A percentile compares a stretch with the other conserved stretches of the same genome.
These are phyloP conservation scores for Malacosoma neustria DNA, from an alignment of 2,888 invertebrate genomes.

Conservation along the genomic window DNA sequence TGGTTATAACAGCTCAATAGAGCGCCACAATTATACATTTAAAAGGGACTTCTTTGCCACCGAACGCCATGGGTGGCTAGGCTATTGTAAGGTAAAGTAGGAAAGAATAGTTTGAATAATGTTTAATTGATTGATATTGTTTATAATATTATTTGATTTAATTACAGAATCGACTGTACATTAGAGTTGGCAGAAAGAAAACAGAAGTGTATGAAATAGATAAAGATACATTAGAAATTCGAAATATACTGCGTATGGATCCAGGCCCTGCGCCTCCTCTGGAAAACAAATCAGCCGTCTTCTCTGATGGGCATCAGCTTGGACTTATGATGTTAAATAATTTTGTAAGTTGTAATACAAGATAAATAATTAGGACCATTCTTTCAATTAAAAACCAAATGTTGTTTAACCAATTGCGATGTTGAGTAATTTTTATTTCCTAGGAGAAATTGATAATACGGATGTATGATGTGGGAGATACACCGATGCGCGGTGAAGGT, in stretches of 20 bases:
- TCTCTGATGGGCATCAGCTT: slow-evolving; percentile 61
- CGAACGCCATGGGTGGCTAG: slow-evolving; percentile 88
- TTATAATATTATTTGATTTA: slow-evolving; percentile 10
- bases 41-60: slow-evolving; percentile 87
- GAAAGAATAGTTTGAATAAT: too few species aligned
- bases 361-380: too few species aligned
- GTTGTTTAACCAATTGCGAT: too few species aligned
- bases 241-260: slow-evolving; percentile 42
- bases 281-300: slow-evolving; percentile 54
- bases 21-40: slow-evolving; percentile 90
- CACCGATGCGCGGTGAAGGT: slow-evolving; percentile 26
- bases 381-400: too few species aligned
- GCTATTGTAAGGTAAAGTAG: slow-evolving; percentile 84
- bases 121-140: neutral
- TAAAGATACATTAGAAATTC: slow-evolving; percentile 52
- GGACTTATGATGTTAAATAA: slow-evolving; percentile 64
- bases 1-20: slow-evolving; percentile 93
- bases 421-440: too few species aligned
- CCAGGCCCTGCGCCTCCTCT: slow-evolving; percentile 35
- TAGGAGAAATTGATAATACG: slow-evolving; percentile 56
- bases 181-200: slow-evolving; percentile 76
- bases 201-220: slow-evolving; percentile 62
- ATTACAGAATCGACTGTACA: slow-evolving; percentile 85
- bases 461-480: slow-evolving; percentile 44
- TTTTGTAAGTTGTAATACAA: slow-evolving; percentile 61